These are phyloP conservation scores for Gallinago media DNA, from an alignment of 2,113 vertebrate species.

Conservation along the genomic window DNA sequence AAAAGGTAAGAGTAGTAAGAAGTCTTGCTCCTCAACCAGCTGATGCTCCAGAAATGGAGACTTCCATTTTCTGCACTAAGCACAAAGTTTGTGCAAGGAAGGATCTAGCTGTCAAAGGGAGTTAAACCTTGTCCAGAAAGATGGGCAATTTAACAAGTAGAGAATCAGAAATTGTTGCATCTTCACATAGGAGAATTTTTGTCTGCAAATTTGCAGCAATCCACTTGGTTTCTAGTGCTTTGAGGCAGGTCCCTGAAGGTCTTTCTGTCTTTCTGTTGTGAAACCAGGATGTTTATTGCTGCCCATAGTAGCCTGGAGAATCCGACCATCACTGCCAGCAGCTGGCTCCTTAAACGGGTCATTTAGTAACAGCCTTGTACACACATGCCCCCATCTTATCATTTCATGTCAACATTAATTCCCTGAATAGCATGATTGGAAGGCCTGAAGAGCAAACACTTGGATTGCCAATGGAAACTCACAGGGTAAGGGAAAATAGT, in stretches of 20 bases:
- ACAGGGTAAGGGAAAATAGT: not conserved
- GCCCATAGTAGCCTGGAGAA: not conserved
- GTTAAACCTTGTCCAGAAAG: not conserved
- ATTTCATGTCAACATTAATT: conserved; percentile 34
- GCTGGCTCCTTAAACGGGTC: not conserved
- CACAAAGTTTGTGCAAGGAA: not conserved
- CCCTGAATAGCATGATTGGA: not conserved
- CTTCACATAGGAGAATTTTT: not conserved
- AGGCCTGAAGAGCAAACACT: not conserved
- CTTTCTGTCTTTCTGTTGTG: not conserved
- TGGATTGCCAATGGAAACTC: conserved; percentile 10
- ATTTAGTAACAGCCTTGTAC: not conserved
- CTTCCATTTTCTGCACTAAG: not conserved
- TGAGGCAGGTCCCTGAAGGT: not conserved
- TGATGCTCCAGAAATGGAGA: not conserved
- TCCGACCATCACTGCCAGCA: not conserved
- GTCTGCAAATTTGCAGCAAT: not conserved
- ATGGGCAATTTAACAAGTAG: not conserved
- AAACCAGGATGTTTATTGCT: not conserved
- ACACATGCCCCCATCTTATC: not conserved
- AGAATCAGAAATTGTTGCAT: not conserved
- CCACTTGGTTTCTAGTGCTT: not conserved
- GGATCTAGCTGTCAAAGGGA: not conserved
- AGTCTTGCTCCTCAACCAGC: not conserved
- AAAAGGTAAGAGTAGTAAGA: not conserved